These are phyloP conservation scores for Drosophila gaucha DNA, from an alignment of 2,888 invertebrate species.

Conservation along the genomic window DNA sequence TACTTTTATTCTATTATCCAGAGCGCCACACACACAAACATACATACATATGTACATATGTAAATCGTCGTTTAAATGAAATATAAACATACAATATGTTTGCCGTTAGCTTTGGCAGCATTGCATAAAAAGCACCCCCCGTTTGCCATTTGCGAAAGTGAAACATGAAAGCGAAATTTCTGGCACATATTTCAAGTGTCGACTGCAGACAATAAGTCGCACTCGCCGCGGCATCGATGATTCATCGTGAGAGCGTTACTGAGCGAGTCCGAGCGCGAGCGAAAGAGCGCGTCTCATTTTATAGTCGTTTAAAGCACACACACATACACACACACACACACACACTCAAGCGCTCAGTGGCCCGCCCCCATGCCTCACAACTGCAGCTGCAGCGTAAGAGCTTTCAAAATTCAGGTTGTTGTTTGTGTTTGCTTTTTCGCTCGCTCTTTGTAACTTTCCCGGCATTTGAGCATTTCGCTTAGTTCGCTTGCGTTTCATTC, in stretches of 20 bases:
- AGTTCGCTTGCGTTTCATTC: conserved; percentile 38
- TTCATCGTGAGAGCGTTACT: conserved; percentile 49
- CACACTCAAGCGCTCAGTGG: conserved; percentile 25
- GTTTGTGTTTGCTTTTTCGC: neutral
- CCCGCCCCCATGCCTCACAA: conserved; percentile 16
- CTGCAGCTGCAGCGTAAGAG: conserved; percentile 37
- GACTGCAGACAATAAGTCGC: conserved; percentile 72
- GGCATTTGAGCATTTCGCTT: conserved; percentile 23
- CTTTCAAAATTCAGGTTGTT: conserved; percentile 20
- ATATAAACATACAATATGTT: conserved; percentile 19
- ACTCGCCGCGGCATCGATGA: conserved; percentile 50
- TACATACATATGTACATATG: conserved; percentile 1
- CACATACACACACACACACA: too few relatives aligned
- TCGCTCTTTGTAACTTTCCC: conserved; percentile 5
- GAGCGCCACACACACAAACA: conserved; percentile 4
- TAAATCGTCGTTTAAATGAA: conserved; percentile 6
- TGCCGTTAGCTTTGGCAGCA: conserved; percentile 26
- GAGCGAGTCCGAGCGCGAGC: conserved; percentile 14
- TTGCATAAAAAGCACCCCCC: conserved; percentile 61
- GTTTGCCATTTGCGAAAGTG: conserved; percentile 33
- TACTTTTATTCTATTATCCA: conserved; percentile 35
- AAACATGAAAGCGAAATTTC: conserved; percentile 80
- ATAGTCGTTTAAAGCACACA: conserved; percentile 37
- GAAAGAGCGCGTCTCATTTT: conserved; percentile 15
- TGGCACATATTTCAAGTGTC: conserved; percentile 71